Base-by-base conservation (phyloP, 2,113 vertebrate species). In the Channa maculata region DNA sequence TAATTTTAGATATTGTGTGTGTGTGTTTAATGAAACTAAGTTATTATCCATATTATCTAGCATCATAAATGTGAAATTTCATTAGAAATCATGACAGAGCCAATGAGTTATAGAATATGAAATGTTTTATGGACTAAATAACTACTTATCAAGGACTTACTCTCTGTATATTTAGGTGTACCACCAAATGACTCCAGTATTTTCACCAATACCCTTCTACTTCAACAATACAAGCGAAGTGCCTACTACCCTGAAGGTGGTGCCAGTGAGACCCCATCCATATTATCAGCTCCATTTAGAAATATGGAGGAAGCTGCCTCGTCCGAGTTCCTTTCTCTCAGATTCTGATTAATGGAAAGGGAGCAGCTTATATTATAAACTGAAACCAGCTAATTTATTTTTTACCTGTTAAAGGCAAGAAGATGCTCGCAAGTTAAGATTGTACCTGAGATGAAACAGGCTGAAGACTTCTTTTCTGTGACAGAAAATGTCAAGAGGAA, bases 171-270 rank as follows among this genome's bases (percentile, higher is more conserved):
- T 55, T 4, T 49, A 97, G 96, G 96, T 39, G 94, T 95, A 0
- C 91, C 95, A 6, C 96, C 95, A 0, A 93, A 62, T 52, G 95
- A 96, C 36, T 95, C 95, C 64, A 97, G 96, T 59, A 57, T 94
- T 58, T 55, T 95, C 74, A 95, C 96, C 80, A 96, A 94, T 3
- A 88, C 93, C 50, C 86, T 97, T 55, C 85, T 97, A 70, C 12
- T 96, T 5, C 95, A 96, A 44, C 95, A 96, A 88, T 96, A 95
- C 91, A 95, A 96, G 75, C 93, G 94, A 5, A 96, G 96, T 0
- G 95, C 95, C 3, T 97, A 95, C 92, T 96, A 95, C 87, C 96
- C 95, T 0, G 92, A 91, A 44, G 96, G 96, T 0, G 96, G 96
- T 0, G 90, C 87, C 65, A 97, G 95, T 48, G 95, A 96, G 91